Base-by-base conservation (phyloP, 2,113 vertebrate species). In the Corythaeola cristata region DNA sequence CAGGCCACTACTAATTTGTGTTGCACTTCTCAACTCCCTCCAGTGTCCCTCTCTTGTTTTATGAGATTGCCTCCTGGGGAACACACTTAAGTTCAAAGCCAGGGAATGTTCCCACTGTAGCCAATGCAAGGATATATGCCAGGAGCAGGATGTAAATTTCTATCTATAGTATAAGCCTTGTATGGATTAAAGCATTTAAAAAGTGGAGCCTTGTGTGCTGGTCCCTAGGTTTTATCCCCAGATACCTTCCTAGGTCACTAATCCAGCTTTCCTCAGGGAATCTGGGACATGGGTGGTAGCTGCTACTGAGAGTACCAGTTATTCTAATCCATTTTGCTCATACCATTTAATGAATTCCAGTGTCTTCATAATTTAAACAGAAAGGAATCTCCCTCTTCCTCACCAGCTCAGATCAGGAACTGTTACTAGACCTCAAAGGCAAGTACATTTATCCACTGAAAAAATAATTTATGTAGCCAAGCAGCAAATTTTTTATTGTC, bases 31-130 rank as follows among this genome's bases (percentile, higher is more conserved):
- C 77, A 82, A 3, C 21, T 87, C 58, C 85, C 62, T 66, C 72
- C 81, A 63, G 71, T 39, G 74, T 89, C 50, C 68, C 81, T 76
- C 89, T 85, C 80, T 68, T 68, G 41, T 87, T 92, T 94, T 92
- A 91, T 67, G 71, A 95, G 86, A 76, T 63, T 91, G 78, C 91
- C 92, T 96, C 94, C 91, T 76, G 62, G 66, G 91, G 84, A 92
- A 87, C 64, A 78, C 0, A 0, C 66, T 89, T 50, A 63, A 92
- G 81, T 92, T 96, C 93, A 96, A 95, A 95, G 92, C 50, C 91
- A 85, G 60, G 52, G 74, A 92, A 96, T 56, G 58, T 95, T 97
- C 91, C 91, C 94, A 89, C 62, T 85, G 37, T 6, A 88, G 62
- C 47, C 86, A 86, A 73, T 22, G 45, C 37, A 92, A 73, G 37